Evolutionary conservation across 2,113 vertebrate genomes (phyloP), one percentile per base, ranked within the genome.

Genomic region (Anolis carolinensis): DNA sequence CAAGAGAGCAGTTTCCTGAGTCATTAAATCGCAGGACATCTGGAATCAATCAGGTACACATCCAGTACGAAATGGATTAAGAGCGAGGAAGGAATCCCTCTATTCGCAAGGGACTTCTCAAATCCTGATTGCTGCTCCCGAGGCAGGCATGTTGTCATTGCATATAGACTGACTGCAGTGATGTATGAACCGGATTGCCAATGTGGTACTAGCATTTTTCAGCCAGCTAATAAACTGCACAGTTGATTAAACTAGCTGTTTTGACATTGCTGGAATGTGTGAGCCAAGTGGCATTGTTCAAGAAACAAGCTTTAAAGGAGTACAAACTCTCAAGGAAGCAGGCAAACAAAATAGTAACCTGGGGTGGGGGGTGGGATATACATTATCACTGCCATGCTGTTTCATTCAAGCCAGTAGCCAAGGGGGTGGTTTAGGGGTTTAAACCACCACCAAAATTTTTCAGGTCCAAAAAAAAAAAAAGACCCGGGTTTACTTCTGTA

Each of bases 31-130:
- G 86, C 2, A 21, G 25, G 68, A 87, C 92, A 94, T 95, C 93
- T 96, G 95, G 95, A 96, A 96, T 50, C 5, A 88, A 94, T 95
- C 90, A 94, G 89, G 91, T 84, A 86, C 81, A 71, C 89, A 91
- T 81, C 74, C 81, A 83, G 86, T 30, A 89, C 93, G 87, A 86
- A 92, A 90, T 90, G 90, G 91, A 92, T 93, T 86, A 93, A 89
- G 79, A 27, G 27, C 16, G 27, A 30, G 30, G 30, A 23, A 87
- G 90, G 87, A 91, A 82, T 79, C 80, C 89, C 80, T 83, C 6
- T 1, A 63, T 83, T 85, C 84, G 50, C 86, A 85, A 63, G 79
- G 91, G 89, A 91, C 82, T 70, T 92, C 89, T 90, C 86, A 63
- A 82, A 67, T 48, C 34, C 79, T 55, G 52, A 7, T 73, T 85